phyloP scores from a whole-genome alignment of 2,113 vertebrate genomes.

The Hipposideros armiger region DNA sequence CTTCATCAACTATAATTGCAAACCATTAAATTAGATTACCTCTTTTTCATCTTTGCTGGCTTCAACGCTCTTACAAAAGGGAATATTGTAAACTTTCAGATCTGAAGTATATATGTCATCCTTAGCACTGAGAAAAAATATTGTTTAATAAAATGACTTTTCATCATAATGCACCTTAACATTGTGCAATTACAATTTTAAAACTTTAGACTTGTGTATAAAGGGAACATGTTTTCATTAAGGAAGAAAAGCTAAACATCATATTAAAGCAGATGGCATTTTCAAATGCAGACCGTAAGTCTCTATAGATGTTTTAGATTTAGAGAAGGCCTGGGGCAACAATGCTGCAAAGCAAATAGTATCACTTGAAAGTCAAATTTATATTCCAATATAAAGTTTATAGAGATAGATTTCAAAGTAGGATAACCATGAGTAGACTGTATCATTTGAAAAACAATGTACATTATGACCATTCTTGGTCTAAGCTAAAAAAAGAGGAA shows the following conservation, averaged over 20 bases:
- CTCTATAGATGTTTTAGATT: conserved; percentile 81
- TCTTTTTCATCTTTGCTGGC: conserved; percentile 84
- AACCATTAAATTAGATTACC: conserved; percentile 86
- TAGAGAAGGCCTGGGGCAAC: conserved; percentile 82
- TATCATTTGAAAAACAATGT: conserved; percentile 79
- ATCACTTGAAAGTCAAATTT: conserved; percentile 86
- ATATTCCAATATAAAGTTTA: conserved; percentile 85
- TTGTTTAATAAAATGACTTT: conserved; percentile 83
- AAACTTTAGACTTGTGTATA: conserved; percentile 72
- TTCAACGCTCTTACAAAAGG: conserved; percentile 78
- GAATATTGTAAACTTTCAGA: conserved; percentile 85
- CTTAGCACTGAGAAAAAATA: conserved; percentile 76
- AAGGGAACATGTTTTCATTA: conserved; percentile 85
- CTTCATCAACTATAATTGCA: conserved; percentile 87
- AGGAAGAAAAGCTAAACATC: conserved; percentile 82
- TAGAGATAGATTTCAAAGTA: conserved; percentile 82
- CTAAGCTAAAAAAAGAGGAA: not conserved
- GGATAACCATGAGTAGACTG: conserved; percentile 77
- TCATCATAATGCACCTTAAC: conserved; percentile 81
- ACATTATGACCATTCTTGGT: conserved; percentile 59
- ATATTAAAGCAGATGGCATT: conserved; percentile 82
- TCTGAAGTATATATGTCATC: conserved; percentile 78
- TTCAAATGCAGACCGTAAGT: conserved; percentile 76
- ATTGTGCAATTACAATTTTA: conserved; percentile 74
- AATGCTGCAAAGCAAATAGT: conserved; percentile 82